Evolutionary conservation across 2,113 vertebrate genomes (phyloP).

Genomic region (Halcyon malimbica): DNA sequence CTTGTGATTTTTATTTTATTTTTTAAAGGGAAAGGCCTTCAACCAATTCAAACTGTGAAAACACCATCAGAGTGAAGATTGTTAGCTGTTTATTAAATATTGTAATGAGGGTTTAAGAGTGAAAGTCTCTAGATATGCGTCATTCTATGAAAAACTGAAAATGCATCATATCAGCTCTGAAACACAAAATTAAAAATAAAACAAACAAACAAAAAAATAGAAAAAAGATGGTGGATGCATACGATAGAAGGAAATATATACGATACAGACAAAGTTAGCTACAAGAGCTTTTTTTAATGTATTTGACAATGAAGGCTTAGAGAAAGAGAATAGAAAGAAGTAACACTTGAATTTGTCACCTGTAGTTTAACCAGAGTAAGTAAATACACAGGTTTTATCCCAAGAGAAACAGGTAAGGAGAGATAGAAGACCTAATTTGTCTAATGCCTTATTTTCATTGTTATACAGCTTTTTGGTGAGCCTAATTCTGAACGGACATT

Average conservation of each 20-base stretch:
- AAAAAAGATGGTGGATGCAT: not conserved
- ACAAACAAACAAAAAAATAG: not conserved
- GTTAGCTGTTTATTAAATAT: not conserved
- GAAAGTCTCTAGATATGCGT: not conserved
- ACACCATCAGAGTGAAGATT: not conserved
- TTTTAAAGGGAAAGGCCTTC: not conserved
- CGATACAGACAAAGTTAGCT: not conserved
- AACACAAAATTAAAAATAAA: not conserved
- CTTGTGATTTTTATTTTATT: not conserved
- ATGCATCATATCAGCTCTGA: not conserved
- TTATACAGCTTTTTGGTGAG: not conserved
- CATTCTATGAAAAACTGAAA: not conserved
- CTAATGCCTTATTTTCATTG: not conserved
- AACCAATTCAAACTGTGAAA: not conserved
- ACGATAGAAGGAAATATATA: not conserved
- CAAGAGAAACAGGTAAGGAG: not conserved
- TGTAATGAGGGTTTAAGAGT: not conserved
- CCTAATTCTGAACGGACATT: not conserved
- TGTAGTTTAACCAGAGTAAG: not conserved
- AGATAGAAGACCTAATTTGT: not conserved
- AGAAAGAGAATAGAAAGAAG: not conserved
- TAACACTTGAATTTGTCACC: not conserved
- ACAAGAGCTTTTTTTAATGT: not conserved
- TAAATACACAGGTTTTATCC: not conserved
- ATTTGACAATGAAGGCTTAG: not conserved